These are phyloP conservation scores for Drosophila affinis DNA, from an alignment of 2,888 invertebrate species.

Conservation along the genomic window DNA sequence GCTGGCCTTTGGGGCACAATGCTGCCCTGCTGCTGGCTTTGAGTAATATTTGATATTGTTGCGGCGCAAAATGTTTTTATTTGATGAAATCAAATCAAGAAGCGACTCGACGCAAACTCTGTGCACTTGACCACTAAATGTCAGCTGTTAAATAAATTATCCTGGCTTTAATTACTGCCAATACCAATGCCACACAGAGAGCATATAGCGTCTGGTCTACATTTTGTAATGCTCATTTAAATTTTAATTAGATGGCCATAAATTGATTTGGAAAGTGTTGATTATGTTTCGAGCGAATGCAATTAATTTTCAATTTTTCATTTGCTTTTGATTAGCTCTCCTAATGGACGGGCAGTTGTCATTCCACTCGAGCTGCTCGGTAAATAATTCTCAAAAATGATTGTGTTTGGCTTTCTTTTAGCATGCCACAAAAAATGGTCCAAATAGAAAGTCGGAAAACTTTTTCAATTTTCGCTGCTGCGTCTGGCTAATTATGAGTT, in stretches of 20 bases:
- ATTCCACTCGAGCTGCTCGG: background rate
- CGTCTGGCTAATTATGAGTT: slow-evolving; percentile 58
- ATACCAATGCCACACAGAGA: slow-evolving; percentile 15
- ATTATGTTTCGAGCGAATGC: slow-evolving; percentile 6
- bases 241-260: slow-evolving; percentile 10
- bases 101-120: slow-evolving; percentile 12
- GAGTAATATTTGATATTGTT: slow-evolving; percentile 39
- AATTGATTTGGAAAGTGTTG: slow-evolving; percentile 20
- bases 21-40: background rate
- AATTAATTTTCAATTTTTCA: slow-evolving; percentile 18
- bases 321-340: slow-evolving; percentile 25
- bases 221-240: slow-evolving; percentile 5
- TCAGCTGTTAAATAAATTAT: slow-evolving; percentile 43
- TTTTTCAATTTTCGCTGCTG: slow-evolving; percentile 46
- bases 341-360: slow-evolving; percentile 18
- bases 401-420: slow-evolving; percentile 11
- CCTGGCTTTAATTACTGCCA: slow-evolving; percentile 17
- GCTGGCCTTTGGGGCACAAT: background rate
- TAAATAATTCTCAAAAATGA: background rate
- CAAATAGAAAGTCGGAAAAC: slow-evolving; percentile 21
- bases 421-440: background rate
- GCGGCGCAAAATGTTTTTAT: slow-evolving; percentile 34
- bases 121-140: slow-evolving; percentile 32
- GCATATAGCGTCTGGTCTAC: background rate
- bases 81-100: slow-evolving; percentile 30